These are phyloP conservation scores for Romanogobio albipinnatus DNA, from an alignment of 2,113 vertebrate species.

Conservation along the genomic window DNA sequence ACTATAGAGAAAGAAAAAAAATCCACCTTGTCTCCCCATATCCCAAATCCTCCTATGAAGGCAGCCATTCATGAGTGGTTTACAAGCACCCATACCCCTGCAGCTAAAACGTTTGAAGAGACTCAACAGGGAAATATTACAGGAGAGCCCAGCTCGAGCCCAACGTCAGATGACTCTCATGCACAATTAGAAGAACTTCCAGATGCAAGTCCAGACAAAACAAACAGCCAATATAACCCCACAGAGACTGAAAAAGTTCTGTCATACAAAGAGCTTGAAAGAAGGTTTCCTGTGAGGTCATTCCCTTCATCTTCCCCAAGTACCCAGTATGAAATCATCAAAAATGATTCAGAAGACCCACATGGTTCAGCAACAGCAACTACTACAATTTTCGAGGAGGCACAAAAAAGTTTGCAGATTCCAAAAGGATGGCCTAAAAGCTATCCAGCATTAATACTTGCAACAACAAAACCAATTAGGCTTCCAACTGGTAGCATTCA, in stretches of 20 bases:
- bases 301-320: conserved; percentile 42
- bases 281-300: conserved; percentile 38
- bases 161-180: conserved; percentile 38
- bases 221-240: conserved; percentile 29
- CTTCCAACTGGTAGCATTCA: conserved; percentile 47
- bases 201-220: conserved; percentile 43
- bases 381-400: conserved; percentile 10
- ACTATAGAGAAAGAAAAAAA: conserved; percentile 32
- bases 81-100: conserved; percentile 43
- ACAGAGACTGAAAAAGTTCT: background rate
- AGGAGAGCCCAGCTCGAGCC: conserved; percentile 16
- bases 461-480: conserved; percentile 49
- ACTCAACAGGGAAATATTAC: conserved; percentile 27
- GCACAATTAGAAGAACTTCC: conserved; percentile 15
- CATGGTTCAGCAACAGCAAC: conserved; percentile 16
- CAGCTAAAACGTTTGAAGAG: conserved; percentile 46
- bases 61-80: conserved; percentile 43
- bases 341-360: conserved; percentile 41
- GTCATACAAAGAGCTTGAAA: conserved; percentile 37
- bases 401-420: conserved; percentile 38
- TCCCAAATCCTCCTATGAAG: conserved; percentile 5
- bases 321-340: conserved; percentile 5
- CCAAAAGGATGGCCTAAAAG: conserved; percentile 27
- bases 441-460: conserved; percentile 49
- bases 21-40: conserved; percentile 21